These are phyloP conservation scores for Ophion ventricosus DNA, from an alignment of 2,888 invertebrate species.

Conservation along the genomic window DNA sequence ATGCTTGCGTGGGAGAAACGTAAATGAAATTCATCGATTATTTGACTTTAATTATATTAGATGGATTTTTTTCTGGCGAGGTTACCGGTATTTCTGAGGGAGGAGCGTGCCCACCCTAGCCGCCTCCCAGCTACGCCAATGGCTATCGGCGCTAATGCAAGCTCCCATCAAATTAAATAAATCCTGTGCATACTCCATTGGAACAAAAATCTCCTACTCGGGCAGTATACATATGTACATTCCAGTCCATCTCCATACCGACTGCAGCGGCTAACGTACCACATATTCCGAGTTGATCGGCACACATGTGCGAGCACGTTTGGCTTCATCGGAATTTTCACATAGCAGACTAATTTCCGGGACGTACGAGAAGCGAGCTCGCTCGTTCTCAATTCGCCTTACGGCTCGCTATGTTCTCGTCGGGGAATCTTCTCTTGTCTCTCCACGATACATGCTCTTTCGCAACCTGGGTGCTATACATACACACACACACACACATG, in stretches of 20 bases:
- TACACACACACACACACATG: not conserved
- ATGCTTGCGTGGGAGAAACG: no score
- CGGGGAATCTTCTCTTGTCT: conserved; percentile 38
- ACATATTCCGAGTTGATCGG: not conserved
- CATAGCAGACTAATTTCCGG: conserved; percentile 59
- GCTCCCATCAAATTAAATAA: not conserved
- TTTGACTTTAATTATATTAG: no score
- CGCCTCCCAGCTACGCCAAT: no score
- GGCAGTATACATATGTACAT: not conserved
- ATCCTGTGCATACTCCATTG: not conserved
- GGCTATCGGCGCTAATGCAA: no score
- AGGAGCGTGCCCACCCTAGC: no score
- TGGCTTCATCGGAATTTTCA: conserved; percentile 36
- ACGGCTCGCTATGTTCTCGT: conserved; percentile 27
- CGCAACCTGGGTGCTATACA: not conserved
- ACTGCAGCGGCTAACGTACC: not conserved
- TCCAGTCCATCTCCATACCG: conserved; percentile 1
- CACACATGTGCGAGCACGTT: conserved; percentile 14
- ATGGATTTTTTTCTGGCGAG: no score
- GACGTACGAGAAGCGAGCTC: conserved; percentile 17
- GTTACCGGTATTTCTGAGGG: no score
- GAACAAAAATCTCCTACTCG: not conserved
- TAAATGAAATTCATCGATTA: no score
- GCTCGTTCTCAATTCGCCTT: conserved; percentile 44
- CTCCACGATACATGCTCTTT: conserved; percentile 27